phyloP scores from a whole-genome alignment of 2,797 vertebrate genomes.

The Siniperca undulata region DNA sequence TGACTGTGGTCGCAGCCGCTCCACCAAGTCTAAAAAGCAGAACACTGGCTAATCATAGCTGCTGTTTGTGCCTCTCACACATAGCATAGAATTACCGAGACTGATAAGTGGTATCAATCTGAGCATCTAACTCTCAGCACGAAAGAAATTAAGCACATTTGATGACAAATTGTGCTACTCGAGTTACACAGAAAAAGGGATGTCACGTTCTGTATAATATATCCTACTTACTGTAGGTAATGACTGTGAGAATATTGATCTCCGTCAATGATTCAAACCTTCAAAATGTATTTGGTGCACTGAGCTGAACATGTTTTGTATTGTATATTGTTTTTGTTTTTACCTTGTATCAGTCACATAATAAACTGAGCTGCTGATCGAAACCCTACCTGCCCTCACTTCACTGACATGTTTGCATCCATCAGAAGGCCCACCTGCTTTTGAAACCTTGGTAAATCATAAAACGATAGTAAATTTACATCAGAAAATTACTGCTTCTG shows the following conservation, averaged over 20 bases:
- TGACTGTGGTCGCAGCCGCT: no score
- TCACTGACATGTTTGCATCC: conserved; percentile 1
- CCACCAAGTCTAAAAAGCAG: no score
- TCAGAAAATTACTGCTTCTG: neutral
- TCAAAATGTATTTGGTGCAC: neutral
- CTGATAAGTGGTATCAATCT: no score
- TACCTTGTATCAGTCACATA: neutral
- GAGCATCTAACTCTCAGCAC: no score
- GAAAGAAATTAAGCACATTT: no score
- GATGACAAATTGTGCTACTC: neutral
- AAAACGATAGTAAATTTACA: neutral
- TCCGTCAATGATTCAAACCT: neutral
- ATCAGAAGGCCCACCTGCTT: neutral
- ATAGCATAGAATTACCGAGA: no score
- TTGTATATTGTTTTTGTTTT: neutral
- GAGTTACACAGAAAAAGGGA: neutral
- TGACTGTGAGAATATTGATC: neutral
- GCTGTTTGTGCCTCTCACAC: no score
- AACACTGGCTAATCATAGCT: no score
- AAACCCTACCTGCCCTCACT: neutral
- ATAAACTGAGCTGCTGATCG: neutral
- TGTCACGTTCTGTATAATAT: neutral
- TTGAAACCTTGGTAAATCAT: neutral
- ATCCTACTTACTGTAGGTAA: neutral
- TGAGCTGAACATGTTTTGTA: neutral